A percentile compares a stretch with the other conserved stretches of the same genome.
Evolutionary conservation across 2,888 invertebrate species (phyloP).

Genomic region (Morpho helenor): DNA sequence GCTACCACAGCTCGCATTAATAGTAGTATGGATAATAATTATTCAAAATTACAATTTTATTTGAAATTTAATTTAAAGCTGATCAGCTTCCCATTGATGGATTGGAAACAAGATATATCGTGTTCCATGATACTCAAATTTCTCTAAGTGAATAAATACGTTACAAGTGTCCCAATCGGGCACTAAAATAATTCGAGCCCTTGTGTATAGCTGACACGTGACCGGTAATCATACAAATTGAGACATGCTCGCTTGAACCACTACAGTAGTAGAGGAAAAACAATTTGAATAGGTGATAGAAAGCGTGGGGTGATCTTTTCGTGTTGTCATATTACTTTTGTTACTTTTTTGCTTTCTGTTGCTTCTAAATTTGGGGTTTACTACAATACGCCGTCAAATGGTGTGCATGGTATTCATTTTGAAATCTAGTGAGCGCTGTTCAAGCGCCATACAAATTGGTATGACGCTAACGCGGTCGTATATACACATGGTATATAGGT

Average conservation of each 20-base stretch:
- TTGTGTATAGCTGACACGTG: slow-evolving; percentile 44
- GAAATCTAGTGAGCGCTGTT: too few relatives aligned
- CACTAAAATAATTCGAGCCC: slow-evolving; percentile 41
- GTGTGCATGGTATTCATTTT: too few relatives aligned
- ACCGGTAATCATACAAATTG: slow-evolving; percentile 64
- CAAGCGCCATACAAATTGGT: too few relatives aligned
- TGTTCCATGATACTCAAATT: slow-evolving; percentile 31
- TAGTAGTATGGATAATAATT: too few relatives aligned
- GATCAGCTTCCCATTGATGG: background rate
- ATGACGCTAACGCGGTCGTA: too few relatives aligned
- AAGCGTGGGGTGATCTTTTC: slow-evolving; percentile 5
- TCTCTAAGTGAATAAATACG: slow-evolving; percentile 44
- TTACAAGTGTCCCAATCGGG: slow-evolving; percentile 47
- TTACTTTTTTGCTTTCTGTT: background rate
- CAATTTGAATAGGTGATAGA: slow-evolving; percentile 21
- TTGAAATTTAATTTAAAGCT: too few relatives aligned
- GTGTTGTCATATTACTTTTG: background rate
- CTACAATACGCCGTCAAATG: too few relatives aligned
- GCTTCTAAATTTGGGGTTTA: too few relatives aligned
- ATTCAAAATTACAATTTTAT: too few relatives aligned
- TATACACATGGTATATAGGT: too few relatives aligned
- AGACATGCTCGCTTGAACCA: slow-evolving; percentile 44
- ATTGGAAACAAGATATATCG: slow-evolving; percentile 6
- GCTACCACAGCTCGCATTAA: too few relatives aligned
- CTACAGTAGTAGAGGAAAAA: slow-evolving; percentile 20